Base-by-base conservation (phyloP, 2,113 vertebrate species). In the Vireo altiloquus region DNA sequence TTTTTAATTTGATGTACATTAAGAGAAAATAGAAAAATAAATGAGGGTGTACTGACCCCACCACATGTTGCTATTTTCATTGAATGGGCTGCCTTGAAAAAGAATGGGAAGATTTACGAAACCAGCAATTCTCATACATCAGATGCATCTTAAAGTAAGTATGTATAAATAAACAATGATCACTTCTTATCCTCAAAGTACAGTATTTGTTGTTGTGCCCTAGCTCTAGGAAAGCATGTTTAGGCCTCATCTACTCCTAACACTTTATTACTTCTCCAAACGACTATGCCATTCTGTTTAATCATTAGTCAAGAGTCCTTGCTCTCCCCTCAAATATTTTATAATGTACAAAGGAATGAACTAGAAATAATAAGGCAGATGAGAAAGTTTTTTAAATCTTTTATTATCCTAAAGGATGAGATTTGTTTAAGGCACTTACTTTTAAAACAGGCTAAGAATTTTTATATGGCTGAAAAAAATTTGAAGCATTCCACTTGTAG, bases 21-120 rank as follows among this genome's bases (percentile, higher is more conserved):
- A 95, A 97, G 80, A 95, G 92, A 96, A 97, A 95, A 90, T 81
- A 95, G 57, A 95, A 95, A 98, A 97, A 96, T 95, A 96, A 88
- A 97, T 95, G 90, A 97, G 96, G 85, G 24, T 97, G 71, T 90
- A 85, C 94, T 97, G 97, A 97, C 86, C 91, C 7, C 46, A 59
- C 53, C 37, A 71, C 37, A 49, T 50, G 42, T 80, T 90, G 47
- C 79, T 96, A 53, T 77, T 92, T 95, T 97, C 70, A 91, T 89
- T 87, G 82, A 96, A 96, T 95, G 82, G 85, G 59, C 49, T 96
- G 71, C 89, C 66, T 96, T 89, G 28, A 84, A 91, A 96, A 95
- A 86, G 87, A 82, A 82, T 0, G 0, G 23, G n/a, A 66, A 80
- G 20, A 78, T 66, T 81, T 89, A 80, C 3, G 2, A 94, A 92